Conservation (phyloP, 2,113 vertebrate species). For the Platysteira castanea region DNA sequence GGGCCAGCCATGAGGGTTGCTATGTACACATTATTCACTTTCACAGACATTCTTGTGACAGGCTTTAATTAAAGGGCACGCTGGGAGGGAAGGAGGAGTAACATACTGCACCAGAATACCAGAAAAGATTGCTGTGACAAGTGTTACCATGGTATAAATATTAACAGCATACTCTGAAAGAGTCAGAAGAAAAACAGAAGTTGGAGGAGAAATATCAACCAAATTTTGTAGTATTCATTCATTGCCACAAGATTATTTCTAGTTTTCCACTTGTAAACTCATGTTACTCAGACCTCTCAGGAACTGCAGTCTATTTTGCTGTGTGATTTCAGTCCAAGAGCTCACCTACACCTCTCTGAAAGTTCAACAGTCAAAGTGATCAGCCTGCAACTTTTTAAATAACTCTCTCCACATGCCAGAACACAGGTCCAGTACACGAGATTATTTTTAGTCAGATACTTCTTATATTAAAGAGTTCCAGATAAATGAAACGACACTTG, state of each 20-base stretch:
- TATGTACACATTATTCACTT: conserved; percentile 7
- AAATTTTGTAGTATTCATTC: background rate
- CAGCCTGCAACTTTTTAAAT: background rate
- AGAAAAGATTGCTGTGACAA: background rate
- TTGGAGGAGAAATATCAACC: background rate
- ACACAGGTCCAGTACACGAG: background rate
- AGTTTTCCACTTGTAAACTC: background rate
- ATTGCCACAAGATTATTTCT: background rate
- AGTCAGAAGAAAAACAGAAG: background rate
- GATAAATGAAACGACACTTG: background rate
- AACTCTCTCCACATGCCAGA: background rate
- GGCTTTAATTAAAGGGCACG: conserved; percentile 38
- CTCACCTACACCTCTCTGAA: background rate
- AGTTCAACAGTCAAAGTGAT: background rate
- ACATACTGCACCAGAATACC: background rate
- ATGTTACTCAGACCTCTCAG: background rate
- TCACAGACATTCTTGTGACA: conserved; percentile 28
- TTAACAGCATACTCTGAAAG: background rate
- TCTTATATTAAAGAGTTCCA: background rate
- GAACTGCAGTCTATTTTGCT: background rate
- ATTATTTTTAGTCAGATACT: background rate
- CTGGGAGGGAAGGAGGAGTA: conserved; percentile 14
- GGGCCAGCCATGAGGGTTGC: background rate
- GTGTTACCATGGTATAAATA: background rate
- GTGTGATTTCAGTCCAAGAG: background rate